phyloP scores from a whole-genome alignment of 2,888 invertebrate species.

The Philonicus albiceps region DNA sequence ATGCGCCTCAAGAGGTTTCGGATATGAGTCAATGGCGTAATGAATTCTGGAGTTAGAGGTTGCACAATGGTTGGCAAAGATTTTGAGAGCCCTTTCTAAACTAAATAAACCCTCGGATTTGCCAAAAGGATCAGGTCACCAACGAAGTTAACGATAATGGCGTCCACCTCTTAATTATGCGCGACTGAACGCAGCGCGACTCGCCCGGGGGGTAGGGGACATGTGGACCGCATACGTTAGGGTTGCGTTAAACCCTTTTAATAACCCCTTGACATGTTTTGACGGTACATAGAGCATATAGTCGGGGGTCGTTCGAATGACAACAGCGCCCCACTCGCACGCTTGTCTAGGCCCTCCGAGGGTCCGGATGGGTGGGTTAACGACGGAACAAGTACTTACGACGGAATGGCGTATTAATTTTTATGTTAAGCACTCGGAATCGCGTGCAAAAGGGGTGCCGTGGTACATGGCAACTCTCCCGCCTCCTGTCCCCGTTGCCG shows the following conservation, averaged over 20 bases:
- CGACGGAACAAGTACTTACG: conserved; percentile 47
- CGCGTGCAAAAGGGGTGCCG: conserved; percentile 39
- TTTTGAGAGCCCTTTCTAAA: neutral
- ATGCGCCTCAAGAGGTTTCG: neutral
- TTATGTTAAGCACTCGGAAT: conserved; percentile 46
- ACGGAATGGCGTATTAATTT: conserved; percentile 48
- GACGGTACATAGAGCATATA: neutral
- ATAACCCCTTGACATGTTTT: conserved; percentile 41
- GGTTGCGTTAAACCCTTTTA: conserved; percentile 30
- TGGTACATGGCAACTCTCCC: conserved; percentile 16
- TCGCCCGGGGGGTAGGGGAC: neutral
- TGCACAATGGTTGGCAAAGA: conserved; percentile 6
- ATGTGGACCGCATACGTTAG: neutral
- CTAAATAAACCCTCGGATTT: neutral
- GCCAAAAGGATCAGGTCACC: neutral
- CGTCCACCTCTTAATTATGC: conserved; percentile 41
- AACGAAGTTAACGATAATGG: neutral
- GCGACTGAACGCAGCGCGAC: neutral
- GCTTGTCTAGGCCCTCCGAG: no score
- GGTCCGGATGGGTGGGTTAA: conserved; percentile 10
- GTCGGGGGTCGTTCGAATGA: conserved; percentile 18
- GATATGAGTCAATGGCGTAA: neutral
- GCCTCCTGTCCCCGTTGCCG: neutral
- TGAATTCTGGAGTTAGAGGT: neutral
- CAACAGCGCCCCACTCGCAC: conserved; percentile 17